Evolutionary conservation across 2,113 vertebrate genomes (phyloP), one percentile per base, ranked within the genome.

Genomic region (Cyanoderma ruficeps): DNA sequence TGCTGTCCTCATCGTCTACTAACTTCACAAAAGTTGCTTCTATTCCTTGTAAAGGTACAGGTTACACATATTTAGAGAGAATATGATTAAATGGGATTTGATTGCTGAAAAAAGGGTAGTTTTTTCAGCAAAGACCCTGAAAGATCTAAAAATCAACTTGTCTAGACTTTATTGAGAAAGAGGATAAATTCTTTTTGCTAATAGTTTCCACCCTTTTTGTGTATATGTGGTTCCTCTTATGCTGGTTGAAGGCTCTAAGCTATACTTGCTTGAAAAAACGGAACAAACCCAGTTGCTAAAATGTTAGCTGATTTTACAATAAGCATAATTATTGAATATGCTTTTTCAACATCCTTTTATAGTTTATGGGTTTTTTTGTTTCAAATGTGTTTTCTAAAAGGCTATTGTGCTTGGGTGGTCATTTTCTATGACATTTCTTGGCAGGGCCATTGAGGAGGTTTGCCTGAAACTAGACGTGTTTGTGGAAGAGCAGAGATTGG

Each of bases 1-100:
- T 98, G 31, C 97, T 99, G 3, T 97, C 97, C 93, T 98, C 98
- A 46, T 98, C 98, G 60, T 95, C 98, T 50, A 98, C 98, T 63
- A 99, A 99, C 97, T 99, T 99, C 80, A 99, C 98, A 70, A 98
- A 98, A 96, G 98, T 99, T 75, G 99, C 99, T 74, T 98, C 98
- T 47, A 93, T 99, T 87, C 96, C 98, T 93, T 99, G 99, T 97
- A 98, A 96, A 99, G 98, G 99, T 99, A 97, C 90, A 31, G 37
- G 35, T 65, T 95, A 30, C 3, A 0, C 75, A 15, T 65, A 33
- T 31, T 52, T 83, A 50, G 3, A 57, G 31, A 78, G 59, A 53
- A 31, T 55, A 27, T 10, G 9, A 30, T 69, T 63, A 68, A 84
- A 83, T 15, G 44, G n/a, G 6, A 30, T 86, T 79, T 35, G 13